Evolutionary conservation across 2,888 invertebrate genomes (phyloP).

Genomic region (Camponotus fellah): DNA sequence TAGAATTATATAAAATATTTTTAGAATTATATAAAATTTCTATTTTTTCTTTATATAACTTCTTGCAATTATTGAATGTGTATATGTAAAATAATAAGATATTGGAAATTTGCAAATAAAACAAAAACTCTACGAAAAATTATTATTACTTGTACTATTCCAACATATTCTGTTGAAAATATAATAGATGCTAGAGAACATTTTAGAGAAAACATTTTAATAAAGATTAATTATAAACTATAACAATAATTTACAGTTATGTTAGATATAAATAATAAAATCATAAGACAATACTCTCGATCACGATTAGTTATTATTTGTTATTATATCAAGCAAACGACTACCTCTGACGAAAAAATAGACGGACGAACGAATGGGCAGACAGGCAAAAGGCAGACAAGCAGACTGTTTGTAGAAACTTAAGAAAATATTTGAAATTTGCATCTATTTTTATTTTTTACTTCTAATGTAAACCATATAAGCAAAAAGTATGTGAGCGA

Average conservation of each 20-base stretch:
- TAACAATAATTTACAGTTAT: conserved; percentile 13
- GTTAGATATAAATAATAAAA: conserved; percentile 17
- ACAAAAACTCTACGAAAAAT: not conserved
- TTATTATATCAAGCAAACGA: conserved; percentile 60
- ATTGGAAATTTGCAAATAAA: not conserved
- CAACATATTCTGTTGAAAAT: not conserved
- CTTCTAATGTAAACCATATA: conserved; percentile 7
- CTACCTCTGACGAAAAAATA: conserved; percentile 74
- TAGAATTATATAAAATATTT: conserved; percentile 8
- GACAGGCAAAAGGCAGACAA: conserved; percentile 73
- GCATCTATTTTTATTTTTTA: not conserved
- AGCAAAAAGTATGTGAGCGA: conserved; percentile 29
- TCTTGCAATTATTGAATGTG: conserved; percentile 6
- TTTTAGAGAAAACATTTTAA: not conserved
- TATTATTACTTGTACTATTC: conserved; percentile 20
- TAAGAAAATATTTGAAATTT: conserved; percentile 13
- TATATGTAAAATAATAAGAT: not conserved
- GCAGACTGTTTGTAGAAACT: conserved; percentile 69
- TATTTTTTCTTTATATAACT: not conserved
- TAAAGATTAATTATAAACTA: not conserved
- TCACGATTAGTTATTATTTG: conserved; percentile 6
- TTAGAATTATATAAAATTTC: not conserved
- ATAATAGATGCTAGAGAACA: not conserved
- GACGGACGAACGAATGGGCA: conserved; percentile 77
- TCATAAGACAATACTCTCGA: not conserved